Conservation (phyloP, 2,797 vertebrate genomes). For the Rhinoraja longicauda region DNA sequence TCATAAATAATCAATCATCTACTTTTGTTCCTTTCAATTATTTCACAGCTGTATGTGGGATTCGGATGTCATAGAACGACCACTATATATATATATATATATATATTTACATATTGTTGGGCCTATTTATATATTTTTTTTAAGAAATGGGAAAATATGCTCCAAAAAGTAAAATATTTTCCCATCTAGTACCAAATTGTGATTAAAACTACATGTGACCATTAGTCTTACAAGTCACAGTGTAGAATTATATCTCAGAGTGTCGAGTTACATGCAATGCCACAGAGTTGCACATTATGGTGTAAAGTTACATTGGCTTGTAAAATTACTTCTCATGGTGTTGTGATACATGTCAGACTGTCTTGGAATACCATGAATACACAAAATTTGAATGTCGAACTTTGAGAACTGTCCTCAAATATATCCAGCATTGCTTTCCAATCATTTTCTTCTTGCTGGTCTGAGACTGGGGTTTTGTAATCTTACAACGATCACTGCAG, state of each 20-base stretch:
- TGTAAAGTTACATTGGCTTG: not conserved
- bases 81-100: not conserved
- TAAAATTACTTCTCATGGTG: not conserved
- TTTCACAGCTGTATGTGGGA: not conserved
- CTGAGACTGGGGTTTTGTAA: not conserved
- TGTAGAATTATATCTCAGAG: not conserved
- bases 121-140: not conserved
- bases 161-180: not conserved
- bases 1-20: not conserved
- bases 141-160: not conserved
- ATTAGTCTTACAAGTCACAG: not conserved
- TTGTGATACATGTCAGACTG: too few species aligned
- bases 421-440: constrained; percentile 5
- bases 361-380: not conserved
- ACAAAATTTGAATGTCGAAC: not conserved
- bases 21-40: not conserved
- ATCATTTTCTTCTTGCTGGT: not conserved
- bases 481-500: not conserved
- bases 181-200: not conserved
- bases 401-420: not conserved
- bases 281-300: not conserved
- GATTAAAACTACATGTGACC: not conserved
- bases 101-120: not conserved
- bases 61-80: not conserved
- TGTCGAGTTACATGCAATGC: not conserved